These are phyloP conservation scores for Vandiemenella viatica DNA, from an alignment of 2,888 invertebrate species.

Conservation along the genomic window DNA sequence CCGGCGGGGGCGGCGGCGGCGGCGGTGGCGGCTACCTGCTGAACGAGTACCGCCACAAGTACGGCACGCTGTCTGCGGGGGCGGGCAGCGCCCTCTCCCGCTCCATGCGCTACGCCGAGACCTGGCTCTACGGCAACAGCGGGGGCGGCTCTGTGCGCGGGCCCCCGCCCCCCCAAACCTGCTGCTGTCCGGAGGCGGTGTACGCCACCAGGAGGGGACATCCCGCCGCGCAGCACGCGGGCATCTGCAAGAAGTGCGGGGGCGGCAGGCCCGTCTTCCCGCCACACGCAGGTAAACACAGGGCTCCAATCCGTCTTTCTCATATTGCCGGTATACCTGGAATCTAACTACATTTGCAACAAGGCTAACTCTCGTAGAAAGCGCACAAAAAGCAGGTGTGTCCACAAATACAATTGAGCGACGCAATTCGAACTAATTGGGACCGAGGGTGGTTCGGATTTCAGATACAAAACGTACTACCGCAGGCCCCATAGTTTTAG, in stretches of 20 bases:
- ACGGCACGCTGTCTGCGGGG: conserved; percentile 40
- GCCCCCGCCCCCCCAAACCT: neutral
- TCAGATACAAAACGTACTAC: no score
- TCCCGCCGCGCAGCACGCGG: conserved; percentile 25
- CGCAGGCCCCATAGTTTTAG: no score
- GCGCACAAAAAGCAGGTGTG: no score
- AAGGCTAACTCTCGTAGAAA: no score
- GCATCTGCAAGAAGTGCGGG: conserved; percentile 70
- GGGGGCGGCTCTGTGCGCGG: no score
- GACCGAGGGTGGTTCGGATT: no score
- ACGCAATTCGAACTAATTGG: no score
- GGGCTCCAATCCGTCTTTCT: no score
- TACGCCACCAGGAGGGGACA: conserved; percentile 49
- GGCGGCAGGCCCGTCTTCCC: conserved; percentile 40
- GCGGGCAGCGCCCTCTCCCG: conserved; percentile 59
- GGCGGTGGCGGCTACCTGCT: conserved; percentile 11
- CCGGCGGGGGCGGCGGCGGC: conserved; percentile 15
- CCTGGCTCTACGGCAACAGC: conserved; percentile 74
- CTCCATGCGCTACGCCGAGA: conserved; percentile 73
- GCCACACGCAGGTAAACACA: no score
- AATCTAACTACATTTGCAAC: no score
- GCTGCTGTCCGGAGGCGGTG: conserved; percentile 67
- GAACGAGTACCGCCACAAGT: conserved; percentile 19
- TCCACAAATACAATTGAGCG: no score
- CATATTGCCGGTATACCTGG: no score